Evolutionary conservation across 1,140 invertebrate species (phyloP).

Genomic region (Bactericera cockerelli): DNA sequence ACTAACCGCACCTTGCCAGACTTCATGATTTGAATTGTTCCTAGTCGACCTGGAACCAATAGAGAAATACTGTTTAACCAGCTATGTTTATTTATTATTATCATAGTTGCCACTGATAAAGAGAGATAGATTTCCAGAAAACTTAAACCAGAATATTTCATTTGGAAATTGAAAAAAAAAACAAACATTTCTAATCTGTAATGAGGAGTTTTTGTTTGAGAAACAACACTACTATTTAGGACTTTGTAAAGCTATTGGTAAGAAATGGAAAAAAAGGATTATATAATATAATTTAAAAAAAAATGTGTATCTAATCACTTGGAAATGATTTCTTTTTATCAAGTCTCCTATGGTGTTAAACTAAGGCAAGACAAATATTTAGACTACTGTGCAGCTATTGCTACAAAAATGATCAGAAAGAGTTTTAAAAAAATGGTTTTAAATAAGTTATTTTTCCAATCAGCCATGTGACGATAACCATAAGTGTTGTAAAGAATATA

Average conservation of each 20-base stretch:
- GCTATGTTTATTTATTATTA: too few species aligned
- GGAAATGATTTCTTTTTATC: background rate
- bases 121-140: too few species aligned
- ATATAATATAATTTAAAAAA: background rate
- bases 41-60: background rate
- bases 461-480: too few species aligned
- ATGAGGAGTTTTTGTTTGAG: background rate
- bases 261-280: background rate
- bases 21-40: constrained; percentile 1
- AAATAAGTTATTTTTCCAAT: too few species aligned
- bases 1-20: background rate
- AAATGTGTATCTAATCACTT: too few species aligned
- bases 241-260: too few species aligned
- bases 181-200: background rate
- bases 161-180: background rate
- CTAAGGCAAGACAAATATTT: too few species aligned
- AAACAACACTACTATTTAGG: background rate
- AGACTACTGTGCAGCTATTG: too few species aligned
- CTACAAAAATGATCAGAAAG: too few species aligned
- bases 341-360: background rate
- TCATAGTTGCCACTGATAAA: too few species aligned
- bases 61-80: background rate
- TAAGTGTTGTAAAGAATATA: too few species aligned
- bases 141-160: background rate
- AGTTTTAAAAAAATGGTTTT: too few species aligned